Evolutionary conservation across 2,113 vertebrate genomes (phyloP).

Genomic region (Coptodon bakossiorum): DNA sequence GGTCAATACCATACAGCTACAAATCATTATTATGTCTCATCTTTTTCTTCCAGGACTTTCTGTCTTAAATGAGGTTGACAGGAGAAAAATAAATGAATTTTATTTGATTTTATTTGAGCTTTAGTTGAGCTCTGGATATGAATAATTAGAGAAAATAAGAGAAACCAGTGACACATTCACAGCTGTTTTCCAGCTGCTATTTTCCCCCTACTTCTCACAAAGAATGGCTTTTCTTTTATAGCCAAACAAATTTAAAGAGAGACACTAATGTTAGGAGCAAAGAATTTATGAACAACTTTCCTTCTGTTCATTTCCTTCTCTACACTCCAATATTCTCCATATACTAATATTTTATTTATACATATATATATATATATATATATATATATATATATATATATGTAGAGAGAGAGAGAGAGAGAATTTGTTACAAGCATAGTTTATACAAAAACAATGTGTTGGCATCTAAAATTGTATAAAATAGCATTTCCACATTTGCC

Average conservation of each 20-base stretch:
- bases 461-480: not conserved
- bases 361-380: not conserved
- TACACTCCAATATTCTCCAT: not conserved
- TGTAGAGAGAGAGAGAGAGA: not conserved
- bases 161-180: not conserved
- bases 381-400: not conserved
- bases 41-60: not conserved
- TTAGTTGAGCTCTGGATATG: not conserved
- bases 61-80: not conserved
- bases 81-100: not conserved
- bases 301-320: not conserved
- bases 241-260: not conserved
- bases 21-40: not conserved
- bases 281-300: not conserved
- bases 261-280: not conserved
- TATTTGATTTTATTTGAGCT: not conserved
- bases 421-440: not conserved
- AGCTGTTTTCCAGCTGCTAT: not conserved
- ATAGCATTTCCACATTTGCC: not conserved
- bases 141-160: not conserved
- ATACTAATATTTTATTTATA: not conserved
- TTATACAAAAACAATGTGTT: not conserved
- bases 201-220: not conserved
- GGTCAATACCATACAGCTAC: not conserved
- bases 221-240: not conserved